Evolutionary conservation across 2,113 vertebrate species (phyloP).

Genomic region (Macroglossus sobrinus): DNA sequence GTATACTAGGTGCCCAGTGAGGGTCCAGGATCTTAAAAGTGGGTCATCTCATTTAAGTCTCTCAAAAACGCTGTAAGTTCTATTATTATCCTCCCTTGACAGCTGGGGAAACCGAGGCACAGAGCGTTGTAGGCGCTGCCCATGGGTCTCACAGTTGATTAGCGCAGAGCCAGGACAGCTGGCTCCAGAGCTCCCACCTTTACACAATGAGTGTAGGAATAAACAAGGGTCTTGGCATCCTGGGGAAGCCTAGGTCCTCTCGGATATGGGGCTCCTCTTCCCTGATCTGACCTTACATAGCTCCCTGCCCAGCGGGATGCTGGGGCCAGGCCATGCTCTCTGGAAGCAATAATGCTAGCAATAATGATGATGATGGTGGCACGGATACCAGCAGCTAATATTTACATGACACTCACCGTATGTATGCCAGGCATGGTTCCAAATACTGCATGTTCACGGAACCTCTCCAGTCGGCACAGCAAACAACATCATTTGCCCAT

Average conservation of each 20-base stretch:
- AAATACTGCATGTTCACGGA: accelerated
- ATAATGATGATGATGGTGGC: accelerated
- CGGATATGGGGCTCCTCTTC: neutral
- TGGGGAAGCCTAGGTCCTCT: neutral
- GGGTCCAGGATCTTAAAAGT: accelerated
- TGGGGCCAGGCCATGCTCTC: neutral
- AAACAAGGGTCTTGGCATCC: neutral
- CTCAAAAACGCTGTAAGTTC: accelerated
- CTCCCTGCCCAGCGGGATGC: accelerated
- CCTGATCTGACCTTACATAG: neutral
- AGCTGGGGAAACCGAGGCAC: neutral
- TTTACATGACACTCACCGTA: neutral
- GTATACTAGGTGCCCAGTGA: accelerated
- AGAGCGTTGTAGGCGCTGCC: accelerated
- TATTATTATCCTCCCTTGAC: accelerated
- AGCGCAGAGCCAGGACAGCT: neutral
- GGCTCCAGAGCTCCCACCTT: neutral
- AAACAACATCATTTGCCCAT: neutral
- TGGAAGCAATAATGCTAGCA: accelerated
- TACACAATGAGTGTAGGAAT: accelerated
- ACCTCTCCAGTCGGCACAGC: neutral
- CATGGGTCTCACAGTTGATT: neutral
- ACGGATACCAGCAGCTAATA: neutral
- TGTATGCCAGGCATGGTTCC: neutral
- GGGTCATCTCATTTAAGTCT: accelerated